These are phyloP conservation scores for Pissodes strobi DNA, from an alignment of 1,140 invertebrate genomes.

Conservation along the genomic window DNA sequence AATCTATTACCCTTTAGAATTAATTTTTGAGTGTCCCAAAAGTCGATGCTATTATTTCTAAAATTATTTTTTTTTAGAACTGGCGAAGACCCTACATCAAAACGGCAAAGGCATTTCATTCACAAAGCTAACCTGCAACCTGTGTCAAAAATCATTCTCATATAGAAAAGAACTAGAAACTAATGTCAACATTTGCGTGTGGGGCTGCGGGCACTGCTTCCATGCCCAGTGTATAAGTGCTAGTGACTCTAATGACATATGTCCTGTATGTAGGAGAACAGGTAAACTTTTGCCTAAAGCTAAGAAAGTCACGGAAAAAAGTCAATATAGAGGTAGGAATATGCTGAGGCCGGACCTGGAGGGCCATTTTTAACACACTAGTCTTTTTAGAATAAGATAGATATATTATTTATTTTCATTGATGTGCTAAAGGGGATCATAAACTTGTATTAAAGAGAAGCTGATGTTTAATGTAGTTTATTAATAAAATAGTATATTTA, in stretches of 20 bases:
- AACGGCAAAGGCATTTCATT: slow-evolving; percentile 45
- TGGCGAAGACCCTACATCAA: slow-evolving; percentile 46
- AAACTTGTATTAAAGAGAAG: too few species aligned
- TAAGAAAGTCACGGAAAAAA: slow-evolving; percentile 27
- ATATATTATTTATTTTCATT: slow-evolving; percentile 4
- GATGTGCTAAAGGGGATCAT: slow-evolving; percentile 9
- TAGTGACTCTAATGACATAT: slow-evolving; percentile 39
- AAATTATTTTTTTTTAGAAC: slow-evolving; percentile 47
- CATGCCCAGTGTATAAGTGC: slow-evolving; percentile 45
- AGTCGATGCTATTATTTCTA: too few species aligned
- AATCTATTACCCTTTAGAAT: too few species aligned
- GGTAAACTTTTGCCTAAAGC: slow-evolving; percentile 35
- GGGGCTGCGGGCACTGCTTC: slow-evolving; percentile 52
- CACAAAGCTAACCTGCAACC: slow-evolving; percentile 40
- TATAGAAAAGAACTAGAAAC: slow-evolving; percentile 31
- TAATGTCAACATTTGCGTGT: slow-evolving; percentile 41
- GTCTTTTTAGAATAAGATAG: slow-evolving; percentile 2
- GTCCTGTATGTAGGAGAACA: slow-evolving; percentile 46
- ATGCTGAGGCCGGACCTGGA: slow-evolving; percentile 50
- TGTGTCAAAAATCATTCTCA: slow-evolving; percentile 47
- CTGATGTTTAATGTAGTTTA: too few species aligned
- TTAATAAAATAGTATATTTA: too few species aligned
- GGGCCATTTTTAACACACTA: slow-evolving; percentile 51
- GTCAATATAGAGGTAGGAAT: slow-evolving; percentile 15
- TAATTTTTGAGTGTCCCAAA: too few species aligned